phyloP scores from a whole-genome alignment of 2,797 vertebrate species.

The Lepus oiostolus region DNA sequence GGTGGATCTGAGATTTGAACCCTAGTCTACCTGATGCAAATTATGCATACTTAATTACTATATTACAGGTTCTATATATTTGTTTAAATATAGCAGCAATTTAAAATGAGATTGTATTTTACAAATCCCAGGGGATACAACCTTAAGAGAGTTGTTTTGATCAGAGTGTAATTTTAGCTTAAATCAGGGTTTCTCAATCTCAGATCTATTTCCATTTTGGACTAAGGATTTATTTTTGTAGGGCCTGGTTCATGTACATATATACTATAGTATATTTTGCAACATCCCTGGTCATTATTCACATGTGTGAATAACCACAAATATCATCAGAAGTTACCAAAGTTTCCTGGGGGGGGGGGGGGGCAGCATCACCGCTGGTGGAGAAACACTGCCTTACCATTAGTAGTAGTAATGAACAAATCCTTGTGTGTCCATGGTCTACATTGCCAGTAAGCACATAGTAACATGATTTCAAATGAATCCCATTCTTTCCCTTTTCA shows the following conservation, averaged over 20 bases:
- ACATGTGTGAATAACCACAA: neutral
- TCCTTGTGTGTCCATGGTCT: neutral
- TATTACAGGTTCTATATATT: neutral
- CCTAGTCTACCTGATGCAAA: neutral
- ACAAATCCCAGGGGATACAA: neutral
- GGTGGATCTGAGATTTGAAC: slow-evolving; percentile 20
- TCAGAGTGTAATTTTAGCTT: neutral
- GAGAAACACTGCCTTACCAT: slow-evolving; percentile 20
- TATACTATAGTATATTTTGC: neutral
- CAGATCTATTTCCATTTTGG: neutral
- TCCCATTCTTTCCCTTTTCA: neutral
- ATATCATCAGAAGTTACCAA: neutral
- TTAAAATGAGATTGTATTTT: slow-evolving; percentile 22
- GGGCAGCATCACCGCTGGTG: neutral
- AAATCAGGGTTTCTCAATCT: neutral
- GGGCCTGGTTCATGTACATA: neutral
- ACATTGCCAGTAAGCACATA: neutral
- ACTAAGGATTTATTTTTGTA: neutral
- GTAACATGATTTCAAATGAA: slow-evolving; percentile 1
- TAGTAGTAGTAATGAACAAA: neutral
- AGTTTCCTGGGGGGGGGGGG: neutral
- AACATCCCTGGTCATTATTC: neutral
- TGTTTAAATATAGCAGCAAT: neutral
- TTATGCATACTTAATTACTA: neutral
- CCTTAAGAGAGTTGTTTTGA: neutral